Percentiles rank a stretch among this genome's conserved stretches.
phyloP scores from a whole-genome alignment of 2,888 invertebrate genomes.

The Stomorhina lunata region DNA sequence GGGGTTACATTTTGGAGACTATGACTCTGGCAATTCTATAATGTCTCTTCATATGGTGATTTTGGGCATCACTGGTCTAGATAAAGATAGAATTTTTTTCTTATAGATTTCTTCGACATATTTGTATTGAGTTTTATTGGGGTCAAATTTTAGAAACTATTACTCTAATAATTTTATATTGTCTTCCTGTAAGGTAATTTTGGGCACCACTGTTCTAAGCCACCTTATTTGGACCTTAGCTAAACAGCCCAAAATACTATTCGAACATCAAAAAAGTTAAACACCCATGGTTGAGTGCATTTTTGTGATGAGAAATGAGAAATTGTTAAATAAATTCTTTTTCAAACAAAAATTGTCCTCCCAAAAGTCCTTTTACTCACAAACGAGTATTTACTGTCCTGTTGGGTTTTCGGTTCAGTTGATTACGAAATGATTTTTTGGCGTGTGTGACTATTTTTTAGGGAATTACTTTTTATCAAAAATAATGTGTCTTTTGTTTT shows the following conservation, averaged over 20 bases:
- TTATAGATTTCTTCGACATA: too few species aligned
- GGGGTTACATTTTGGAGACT: too few species aligned
- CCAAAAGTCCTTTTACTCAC: background rate
- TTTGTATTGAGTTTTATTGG: too few species aligned
- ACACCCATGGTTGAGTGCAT: constrained; percentile 37
- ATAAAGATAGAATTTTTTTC: too few species aligned
- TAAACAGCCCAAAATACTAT: background rate
- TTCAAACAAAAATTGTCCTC: constrained; percentile 1
- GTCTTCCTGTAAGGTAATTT: too few species aligned
- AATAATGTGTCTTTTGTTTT: constrained; percentile 12
- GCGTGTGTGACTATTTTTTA: constrained; percentile 39
- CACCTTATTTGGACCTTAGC: background rate
- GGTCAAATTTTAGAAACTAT: too few species aligned
- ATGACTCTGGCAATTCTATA: too few species aligned
- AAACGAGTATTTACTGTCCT: background rate
- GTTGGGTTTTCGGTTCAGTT: background rate
- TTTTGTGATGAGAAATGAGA: constrained; percentile 39
- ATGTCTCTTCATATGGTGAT: too few species aligned
- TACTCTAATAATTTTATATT: too few species aligned
- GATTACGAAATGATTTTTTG: constrained; percentile 56
- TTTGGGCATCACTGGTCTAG: too few species aligned
- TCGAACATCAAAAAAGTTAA: constrained; percentile 5
- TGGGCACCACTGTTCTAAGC: background rate
- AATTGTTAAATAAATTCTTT: constrained; percentile 36
- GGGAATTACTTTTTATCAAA: constrained; percentile 3